These are phyloP conservation scores for Myanophis thanlyinensis DNA, from an alignment of 2,113 vertebrate species.

Conservation along the genomic window DNA sequence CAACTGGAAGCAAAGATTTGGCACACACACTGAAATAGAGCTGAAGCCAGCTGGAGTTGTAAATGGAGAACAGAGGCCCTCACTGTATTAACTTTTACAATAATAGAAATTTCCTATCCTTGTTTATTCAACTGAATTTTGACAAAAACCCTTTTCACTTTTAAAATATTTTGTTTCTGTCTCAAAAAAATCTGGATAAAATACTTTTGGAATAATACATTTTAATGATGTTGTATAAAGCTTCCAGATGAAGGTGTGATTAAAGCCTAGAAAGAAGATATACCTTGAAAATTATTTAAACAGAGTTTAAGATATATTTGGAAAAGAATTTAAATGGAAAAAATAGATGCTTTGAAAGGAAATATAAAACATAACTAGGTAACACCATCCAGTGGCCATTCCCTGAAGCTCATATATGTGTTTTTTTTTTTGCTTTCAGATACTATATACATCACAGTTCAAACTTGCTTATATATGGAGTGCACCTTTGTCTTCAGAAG, in stretches of 20 bases:
- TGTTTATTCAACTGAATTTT: constrained; percentile 12
- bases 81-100: background rate
- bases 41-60: constrained; percentile 11
- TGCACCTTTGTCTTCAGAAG: background rate
- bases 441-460: background rate
- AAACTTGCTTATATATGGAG: background rate
- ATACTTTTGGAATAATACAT: background rate
- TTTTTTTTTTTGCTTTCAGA: background rate
- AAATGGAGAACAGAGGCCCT: background rate
- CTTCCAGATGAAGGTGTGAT: constrained; percentile 8
- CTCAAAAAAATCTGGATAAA: background rate
- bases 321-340: constrained; percentile 9
- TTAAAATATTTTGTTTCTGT: constrained; percentile 1
- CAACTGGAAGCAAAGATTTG: constrained; percentile 4
- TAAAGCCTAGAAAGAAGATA: background rate
- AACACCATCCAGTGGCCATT: constrained; percentile 33
- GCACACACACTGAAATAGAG: background rate
- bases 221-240: background rate
- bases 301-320: constrained; percentile 11
- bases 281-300: background rate
- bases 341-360: constrained; percentile 15
- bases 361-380: constrained; percentile 3
- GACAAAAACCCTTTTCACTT: background rate
- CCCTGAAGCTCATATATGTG: constrained; percentile 4
- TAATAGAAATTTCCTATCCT: background rate